phyloP scores from a whole-genome alignment of 2,888 invertebrate genomes.

The Xestoiulus laeticollis region DNA sequence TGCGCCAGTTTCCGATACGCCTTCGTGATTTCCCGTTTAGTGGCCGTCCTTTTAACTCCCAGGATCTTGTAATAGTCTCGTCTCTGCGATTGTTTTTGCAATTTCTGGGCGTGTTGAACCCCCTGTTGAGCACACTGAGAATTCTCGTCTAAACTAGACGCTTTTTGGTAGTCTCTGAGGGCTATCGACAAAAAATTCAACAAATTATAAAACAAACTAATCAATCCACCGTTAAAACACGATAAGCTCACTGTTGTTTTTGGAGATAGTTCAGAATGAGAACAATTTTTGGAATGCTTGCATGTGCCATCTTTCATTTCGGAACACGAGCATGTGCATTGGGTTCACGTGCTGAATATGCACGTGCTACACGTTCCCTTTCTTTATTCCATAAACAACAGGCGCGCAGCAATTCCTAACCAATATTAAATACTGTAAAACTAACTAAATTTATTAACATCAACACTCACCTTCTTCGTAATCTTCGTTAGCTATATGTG shows the following conservation, averaged over 20 bases:
- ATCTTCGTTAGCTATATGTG: conserved; percentile 86
- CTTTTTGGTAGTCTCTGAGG: conserved; percentile 84
- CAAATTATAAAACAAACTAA: too few relatives aligned
- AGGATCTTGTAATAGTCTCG: conserved; percentile 97
- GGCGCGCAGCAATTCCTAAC: too few relatives aligned
- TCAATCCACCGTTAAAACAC: too few relatives aligned
- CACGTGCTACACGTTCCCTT: too few relatives aligned
- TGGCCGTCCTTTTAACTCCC: conserved; percentile 82
- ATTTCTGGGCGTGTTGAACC: conserved; percentile 83
- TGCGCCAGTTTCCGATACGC: conserved; percentile 91
- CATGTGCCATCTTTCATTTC: too few relatives aligned
- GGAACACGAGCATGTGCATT: too few relatives aligned
- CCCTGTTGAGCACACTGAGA: conserved; percentile 88
- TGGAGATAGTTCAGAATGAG: neutral
- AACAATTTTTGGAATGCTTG: neutral
- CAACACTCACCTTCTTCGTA: conserved; percentile 78
- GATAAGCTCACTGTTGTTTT: too few relatives aligned
- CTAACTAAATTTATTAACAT: too few relatives aligned
- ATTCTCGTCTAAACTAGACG: conserved; percentile 82
- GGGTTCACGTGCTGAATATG: too few relatives aligned
- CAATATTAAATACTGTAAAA: too few relatives aligned
- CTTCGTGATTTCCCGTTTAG: conserved; percentile 92
- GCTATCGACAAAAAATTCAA: conserved; percentile 69
- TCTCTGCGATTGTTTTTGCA: conserved; percentile 93
- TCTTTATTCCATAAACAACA: too few relatives aligned